phyloP scores from a whole-genome alignment of 2,888 invertebrate species.

The Physocephala rufipes region DNA sequence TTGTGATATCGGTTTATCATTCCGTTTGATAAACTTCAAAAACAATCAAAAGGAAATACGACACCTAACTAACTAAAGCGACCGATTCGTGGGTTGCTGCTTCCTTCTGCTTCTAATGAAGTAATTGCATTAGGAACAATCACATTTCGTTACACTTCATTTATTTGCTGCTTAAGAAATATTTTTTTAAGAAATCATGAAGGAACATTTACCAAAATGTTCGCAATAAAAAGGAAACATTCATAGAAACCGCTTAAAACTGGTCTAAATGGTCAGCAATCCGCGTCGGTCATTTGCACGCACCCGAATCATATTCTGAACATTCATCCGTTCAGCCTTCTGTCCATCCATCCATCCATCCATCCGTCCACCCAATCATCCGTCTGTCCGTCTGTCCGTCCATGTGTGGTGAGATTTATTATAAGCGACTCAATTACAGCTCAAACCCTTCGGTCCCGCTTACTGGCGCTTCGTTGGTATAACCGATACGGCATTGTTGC shows the following conservation, averaged over 20 bases:
- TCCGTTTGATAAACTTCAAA: too few relatives aligned
- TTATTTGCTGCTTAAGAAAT: slow-evolving; percentile 15
- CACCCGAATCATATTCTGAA: too few relatives aligned
- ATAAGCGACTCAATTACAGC: slow-evolving; percentile 27
- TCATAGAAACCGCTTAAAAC: slow-evolving; percentile 30
- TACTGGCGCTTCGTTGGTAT: too few relatives aligned
- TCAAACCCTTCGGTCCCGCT: too few relatives aligned
- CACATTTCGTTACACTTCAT: slow-evolving; percentile 13
- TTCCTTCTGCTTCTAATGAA: slow-evolving; percentile 23
- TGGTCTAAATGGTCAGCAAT: slow-evolving; percentile 29
- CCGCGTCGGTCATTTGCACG: too few relatives aligned
- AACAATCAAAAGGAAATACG: too few relatives aligned
- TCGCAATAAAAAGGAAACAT: slow-evolving; percentile 28
- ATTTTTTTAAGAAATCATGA: slow-evolving; percentile 24
- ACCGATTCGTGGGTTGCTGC: neutral
- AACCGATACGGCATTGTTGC: too few relatives aligned
- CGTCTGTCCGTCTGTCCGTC: neutral
- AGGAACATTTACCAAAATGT: slow-evolving; percentile 16
- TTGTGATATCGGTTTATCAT: too few relatives aligned
- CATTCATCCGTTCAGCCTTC: too few relatives aligned
- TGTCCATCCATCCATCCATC: slow-evolving; percentile 18
- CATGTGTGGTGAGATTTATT: slow-evolving; percentile 20
- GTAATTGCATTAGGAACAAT: slow-evolving; percentile 13
- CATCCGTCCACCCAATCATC: neutral
- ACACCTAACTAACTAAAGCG: too few relatives aligned